A percentile compares a stretch with the other conserved stretches of the same genome.
These are phyloP conservation scores for Callithrix jacchus DNA, from an alignment of 2,113 vertebrate genomes.

Conservation along the genomic window DNA sequence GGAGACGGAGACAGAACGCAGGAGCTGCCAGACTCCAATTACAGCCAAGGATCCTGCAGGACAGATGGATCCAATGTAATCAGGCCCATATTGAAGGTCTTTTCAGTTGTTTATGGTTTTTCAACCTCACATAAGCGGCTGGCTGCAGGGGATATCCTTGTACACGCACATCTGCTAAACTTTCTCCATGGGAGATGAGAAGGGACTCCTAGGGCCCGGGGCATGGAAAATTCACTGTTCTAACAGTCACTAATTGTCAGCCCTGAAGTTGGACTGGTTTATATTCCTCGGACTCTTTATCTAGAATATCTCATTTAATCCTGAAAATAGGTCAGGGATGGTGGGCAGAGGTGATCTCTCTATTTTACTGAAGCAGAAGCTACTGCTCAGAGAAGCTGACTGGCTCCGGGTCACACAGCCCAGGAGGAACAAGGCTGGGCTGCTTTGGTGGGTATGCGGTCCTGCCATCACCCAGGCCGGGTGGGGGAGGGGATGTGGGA, in stretches of 20 bases:
- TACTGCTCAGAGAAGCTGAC: background rate
- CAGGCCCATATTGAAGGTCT: background rate
- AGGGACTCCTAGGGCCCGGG: background rate
- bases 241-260: fast-evolving
- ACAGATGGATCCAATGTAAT: background rate
- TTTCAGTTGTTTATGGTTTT: background rate
- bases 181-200: background rate
- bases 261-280: fast-evolving
- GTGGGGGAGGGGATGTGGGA: fast-evolving
- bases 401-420: background rate
- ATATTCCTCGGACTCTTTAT: background rate
- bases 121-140: background rate
- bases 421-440: background rate
- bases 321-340: background rate
- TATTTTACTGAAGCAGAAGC: background rate
- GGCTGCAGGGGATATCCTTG: background rate
- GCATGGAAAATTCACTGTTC: fast-evolving
- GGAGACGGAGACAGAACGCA: fast-evolving
- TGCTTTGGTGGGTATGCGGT: fast-evolving
- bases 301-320: background rate
- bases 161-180: background rate
- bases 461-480: fast-evolving
- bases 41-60: background rate
- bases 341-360: background rate
- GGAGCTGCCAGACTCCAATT: slow-evolving; percentile 37